phyloP scores from a whole-genome alignment of 2,888 invertebrate genomes.

The Leptopilina syphax region DNA sequence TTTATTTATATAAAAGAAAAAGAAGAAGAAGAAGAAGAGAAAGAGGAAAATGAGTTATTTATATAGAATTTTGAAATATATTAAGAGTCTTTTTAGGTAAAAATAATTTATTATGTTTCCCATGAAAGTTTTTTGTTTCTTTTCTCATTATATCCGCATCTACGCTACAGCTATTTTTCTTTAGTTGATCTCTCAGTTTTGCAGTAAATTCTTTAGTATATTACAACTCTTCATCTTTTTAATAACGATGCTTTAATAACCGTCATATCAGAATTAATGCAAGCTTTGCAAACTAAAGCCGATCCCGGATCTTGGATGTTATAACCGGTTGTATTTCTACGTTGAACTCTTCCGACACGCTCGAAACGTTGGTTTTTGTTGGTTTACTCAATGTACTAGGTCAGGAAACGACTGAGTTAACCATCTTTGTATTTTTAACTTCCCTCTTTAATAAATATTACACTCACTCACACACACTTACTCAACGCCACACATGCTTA shows the following conservation, averaged over 20 bases:
- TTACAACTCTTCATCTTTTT: slow-evolving; percentile 9
- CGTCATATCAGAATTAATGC: slow-evolving; percentile 30
- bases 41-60: no score
- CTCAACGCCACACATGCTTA: no score
- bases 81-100: no score
- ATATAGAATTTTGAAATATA: no score
- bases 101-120: no score
- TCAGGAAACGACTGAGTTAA: slow-evolving; percentile 19
- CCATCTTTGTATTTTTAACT: neutral
- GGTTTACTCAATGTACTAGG: slow-evolving; percentile 38
- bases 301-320: slow-evolving; percentile 51
- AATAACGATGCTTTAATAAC: slow-evolving; percentile 29
- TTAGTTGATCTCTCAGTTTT: neutral
- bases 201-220: slow-evolving; percentile 2
- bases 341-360: slow-evolving; percentile 53
- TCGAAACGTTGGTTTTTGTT: slow-evolving; percentile 42
- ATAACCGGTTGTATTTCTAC: slow-evolving; percentile 39
- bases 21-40: no score
- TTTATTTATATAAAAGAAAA: no score
- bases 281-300: slow-evolving; percentile 37
- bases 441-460: neutral
- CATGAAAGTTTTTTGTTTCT: no score
- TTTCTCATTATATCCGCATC: no score
- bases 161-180: neutral
- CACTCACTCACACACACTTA: no score